Percentiles rank a stretch among this genome's conserved stretches.
phyloP scores from a whole-genome alignment of 2,888 invertebrate species.

The Chymomyza caudatula region DNA sequence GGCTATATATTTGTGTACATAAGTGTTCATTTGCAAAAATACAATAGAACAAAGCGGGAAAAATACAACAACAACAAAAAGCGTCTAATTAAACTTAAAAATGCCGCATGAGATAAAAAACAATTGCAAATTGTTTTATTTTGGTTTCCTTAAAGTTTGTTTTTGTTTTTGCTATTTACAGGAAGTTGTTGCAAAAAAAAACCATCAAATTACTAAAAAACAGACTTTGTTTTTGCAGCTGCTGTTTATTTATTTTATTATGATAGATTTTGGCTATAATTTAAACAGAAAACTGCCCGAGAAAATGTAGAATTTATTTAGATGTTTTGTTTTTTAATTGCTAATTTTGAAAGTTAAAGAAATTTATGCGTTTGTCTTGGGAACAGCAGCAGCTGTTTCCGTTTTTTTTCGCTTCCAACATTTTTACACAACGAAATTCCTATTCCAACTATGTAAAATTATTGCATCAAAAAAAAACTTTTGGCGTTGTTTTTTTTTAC shows the following conservation, averaged over 20 bases:
- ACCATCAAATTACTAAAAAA: background rate
- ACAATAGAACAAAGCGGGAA: constrained; percentile 22
- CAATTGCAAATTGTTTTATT: constrained; percentile 26
- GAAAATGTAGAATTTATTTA: background rate
- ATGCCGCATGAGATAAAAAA: background rate
- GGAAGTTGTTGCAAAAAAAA: background rate
- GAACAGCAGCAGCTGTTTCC: constrained; percentile 39
- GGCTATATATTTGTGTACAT: constrained; percentile 26
- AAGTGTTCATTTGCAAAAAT: constrained; percentile 22
- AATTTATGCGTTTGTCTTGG: background rate
- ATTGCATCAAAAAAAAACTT: background rate
- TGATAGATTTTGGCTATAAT: constrained; percentile 13
- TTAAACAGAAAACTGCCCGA: background rate
- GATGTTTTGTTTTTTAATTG: constrained; percentile 11
- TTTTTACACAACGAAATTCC: constrained; percentile 38
- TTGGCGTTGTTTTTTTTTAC: constrained; percentile 38
- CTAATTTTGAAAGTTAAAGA: background rate
- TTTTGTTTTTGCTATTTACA: constrained; percentile 4
- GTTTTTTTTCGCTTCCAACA: constrained; percentile 23
- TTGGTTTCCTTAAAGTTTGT: constrained; percentile 9
- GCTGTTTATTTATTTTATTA: constrained; percentile 11
- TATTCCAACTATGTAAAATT: background rate
- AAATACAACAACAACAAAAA: constrained; percentile 38
- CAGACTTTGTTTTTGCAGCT: background rate
- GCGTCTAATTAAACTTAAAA: constrained; percentile 14